phyloP scores from a whole-genome alignment of 2,888 invertebrate species.

The Villa cingulata region DNA sequence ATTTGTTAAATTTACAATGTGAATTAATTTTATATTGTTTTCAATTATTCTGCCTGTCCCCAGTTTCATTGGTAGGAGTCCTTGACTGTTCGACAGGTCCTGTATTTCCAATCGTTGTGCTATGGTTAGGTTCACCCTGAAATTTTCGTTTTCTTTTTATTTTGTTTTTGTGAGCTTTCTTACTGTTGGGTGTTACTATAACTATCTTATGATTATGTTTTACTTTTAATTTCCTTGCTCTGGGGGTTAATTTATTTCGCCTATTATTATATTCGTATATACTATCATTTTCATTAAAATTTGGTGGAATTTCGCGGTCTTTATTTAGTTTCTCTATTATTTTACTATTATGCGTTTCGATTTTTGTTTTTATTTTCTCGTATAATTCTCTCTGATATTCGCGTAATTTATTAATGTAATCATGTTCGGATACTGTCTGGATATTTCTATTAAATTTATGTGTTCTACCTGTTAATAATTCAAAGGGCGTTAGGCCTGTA shows the following conservation, averaged over 20 bases:
- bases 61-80: conserved; percentile 1
- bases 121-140: background rate
- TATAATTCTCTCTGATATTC: too few relatives aligned
- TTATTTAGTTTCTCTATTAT: background rate
- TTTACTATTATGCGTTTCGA: background rate
- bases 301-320: background rate
- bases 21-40: background rate
- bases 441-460: background rate
- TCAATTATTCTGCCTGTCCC: conserved; percentile 1
- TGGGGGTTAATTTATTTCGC: background rate
- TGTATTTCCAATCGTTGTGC: background rate
- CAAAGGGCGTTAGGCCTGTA: conserved; percentile 1
- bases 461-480: background rate
- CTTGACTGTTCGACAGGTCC: background rate
- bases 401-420: background rate
- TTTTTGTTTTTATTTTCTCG: background rate
- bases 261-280: background rate
- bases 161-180: background rate
- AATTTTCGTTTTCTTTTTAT: background rate
- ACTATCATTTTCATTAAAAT: background rate
- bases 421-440: background rate
- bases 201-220: background rate
- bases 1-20: conserved; percentile 4
- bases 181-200: background rate
- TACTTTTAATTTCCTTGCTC: background rate